A percentile compares a stretch with the other conserved stretches of the same genome.
These are phyloP conservation scores for Vicugna pacos DNA, from an alignment of 2,113 vertebrate genomes.

Conservation along the genomic window DNA sequence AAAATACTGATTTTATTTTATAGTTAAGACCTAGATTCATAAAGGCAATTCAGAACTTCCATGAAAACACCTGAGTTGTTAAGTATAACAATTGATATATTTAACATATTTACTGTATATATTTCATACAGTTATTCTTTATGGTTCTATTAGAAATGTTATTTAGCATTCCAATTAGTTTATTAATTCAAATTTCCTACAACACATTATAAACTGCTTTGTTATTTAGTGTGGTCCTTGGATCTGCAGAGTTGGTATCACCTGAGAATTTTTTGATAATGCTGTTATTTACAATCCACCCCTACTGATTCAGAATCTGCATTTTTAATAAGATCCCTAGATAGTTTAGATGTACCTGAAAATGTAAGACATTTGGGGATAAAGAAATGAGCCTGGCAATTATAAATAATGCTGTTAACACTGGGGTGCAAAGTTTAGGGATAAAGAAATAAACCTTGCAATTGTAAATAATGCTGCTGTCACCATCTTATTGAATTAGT, in stretches of 20 bases:
- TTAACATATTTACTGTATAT: background rate
- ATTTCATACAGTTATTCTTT: background rate
- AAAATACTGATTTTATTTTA: background rate
- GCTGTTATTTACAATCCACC: background rate
- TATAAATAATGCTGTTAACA: background rate
- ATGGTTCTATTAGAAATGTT: background rate
- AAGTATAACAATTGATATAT: background rate
- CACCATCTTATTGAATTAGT: background rate
- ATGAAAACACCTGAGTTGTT: constrained; percentile 5
- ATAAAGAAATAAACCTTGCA: background rate
- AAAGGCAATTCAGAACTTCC: background rate
- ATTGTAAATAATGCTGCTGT: background rate
- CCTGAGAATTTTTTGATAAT: background rate
- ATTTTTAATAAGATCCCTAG: background rate
- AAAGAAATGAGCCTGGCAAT: background rate
- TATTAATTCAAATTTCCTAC: background rate
- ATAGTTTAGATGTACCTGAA: background rate
- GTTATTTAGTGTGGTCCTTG: background rate
- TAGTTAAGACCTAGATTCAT: background rate
- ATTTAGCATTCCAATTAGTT: background rate
- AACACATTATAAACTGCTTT: background rate
- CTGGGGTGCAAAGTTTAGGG: accelerated
- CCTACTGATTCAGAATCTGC: background rate
- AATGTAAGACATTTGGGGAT: background rate
- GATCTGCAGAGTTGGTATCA: background rate